Base-by-base conservation (phyloP, 2,113 vertebrate genomes). In the Gasterosteus nipponicus region DNA sequence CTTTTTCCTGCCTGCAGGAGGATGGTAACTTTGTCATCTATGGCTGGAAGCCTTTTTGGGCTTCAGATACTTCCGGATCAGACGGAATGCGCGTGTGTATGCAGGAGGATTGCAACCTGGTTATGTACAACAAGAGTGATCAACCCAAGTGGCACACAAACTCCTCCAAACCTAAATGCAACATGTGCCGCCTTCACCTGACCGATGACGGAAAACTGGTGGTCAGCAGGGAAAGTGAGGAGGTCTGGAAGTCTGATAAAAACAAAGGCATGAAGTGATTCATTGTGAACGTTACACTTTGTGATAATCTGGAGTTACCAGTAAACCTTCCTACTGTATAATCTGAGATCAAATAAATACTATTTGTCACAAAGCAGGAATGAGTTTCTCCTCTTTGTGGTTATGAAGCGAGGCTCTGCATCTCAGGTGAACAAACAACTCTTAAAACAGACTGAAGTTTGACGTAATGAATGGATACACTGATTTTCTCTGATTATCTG, bases 31-130 rank as follows among this genome's bases (percentile, higher is more conserved):
- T 89, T 77, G 78, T 86, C 14, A 18, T 90, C 51, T 89, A 81
- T 5, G 80, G 62, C 65, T 88, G 87, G 81, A 73, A 78, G 38
- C 58, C 76, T 10, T 2, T 57, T 14, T 89, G 87, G 82, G 82
- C 72, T 15, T 80, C 80, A 0, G 58, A 84, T 61, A 85, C 83
- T 0, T 0, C 0, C 0, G 69, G 46, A 16, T 18, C 75, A 9
- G 76, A 73, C 0, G 75, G 1, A 1, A 0, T n/a, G 15, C 73
- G 70, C 10, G 54, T 91, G 75, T 57, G 54, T 5, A 33, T 33
- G 87, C 87, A 92, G 84, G 67, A 6, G 0, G 82, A 90, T 72
- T 86, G 86, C 63, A 90, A 90, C 84, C 42, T 91, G 49, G 86
- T 88, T 47, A 81, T 89, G 78, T 88, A 88, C 60, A 85, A 10